These are phyloP conservation scores for Pristis pectinata DNA, from an alignment of 2,797 vertebrate species.

Conservation along the genomic window DNA sequence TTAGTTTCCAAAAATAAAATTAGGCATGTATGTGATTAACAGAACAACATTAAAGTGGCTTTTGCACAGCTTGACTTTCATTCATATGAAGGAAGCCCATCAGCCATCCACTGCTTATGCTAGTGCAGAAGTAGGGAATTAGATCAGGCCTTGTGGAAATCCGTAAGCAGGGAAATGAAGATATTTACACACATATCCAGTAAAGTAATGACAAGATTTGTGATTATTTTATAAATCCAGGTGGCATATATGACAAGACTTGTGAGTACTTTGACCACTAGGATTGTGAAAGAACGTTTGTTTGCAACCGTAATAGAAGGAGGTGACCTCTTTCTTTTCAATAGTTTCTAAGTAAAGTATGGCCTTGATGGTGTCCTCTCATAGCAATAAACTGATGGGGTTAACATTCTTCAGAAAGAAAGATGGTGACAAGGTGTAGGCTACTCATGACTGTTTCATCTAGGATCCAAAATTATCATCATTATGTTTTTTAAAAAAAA, in stretches of 20 bases:
- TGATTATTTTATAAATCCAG: not conserved
- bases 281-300: not conserved
- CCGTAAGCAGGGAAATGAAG: not conserved
- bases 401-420: not conserved
- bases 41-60: not conserved
- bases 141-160: not conserved
- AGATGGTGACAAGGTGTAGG: not conserved
- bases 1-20: not conserved
- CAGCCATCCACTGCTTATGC: not conserved
- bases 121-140: not conserved
- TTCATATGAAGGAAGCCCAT: not conserved
- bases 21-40: not conserved
- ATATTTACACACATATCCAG: too few species aligned
- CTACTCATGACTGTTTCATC: too few species aligned
- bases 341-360: not conserved
- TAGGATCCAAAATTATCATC: not conserved
- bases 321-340: not conserved
- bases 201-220: not conserved
- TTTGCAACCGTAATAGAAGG: not conserved
- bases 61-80: too few species aligned
- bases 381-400: not conserved
- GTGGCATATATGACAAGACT: too few species aligned
- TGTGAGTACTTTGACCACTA: not conserved
- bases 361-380: not conserved
- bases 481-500: not conserved